phyloP scores from a whole-genome alignment of 2,888 invertebrate genomes.

The Scelioninae gen. 1 region DNA sequence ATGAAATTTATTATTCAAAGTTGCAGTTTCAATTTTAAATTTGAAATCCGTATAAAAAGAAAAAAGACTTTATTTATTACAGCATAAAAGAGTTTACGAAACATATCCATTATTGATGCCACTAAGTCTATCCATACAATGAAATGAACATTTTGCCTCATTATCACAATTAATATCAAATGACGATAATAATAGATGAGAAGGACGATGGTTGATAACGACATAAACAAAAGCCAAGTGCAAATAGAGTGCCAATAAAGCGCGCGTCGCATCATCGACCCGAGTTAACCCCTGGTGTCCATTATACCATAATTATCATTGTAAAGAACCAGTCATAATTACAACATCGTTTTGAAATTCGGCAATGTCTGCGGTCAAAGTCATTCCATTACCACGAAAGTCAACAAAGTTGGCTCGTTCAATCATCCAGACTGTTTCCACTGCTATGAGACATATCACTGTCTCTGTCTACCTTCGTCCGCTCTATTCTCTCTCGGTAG shows the following conservation, averaged over 20 bases:
- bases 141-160: neutral
- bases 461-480: neutral
- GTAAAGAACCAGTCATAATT: slow-evolving; percentile 14
- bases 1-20: no score
- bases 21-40: no score
- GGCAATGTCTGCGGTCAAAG: slow-evolving; percentile 19
- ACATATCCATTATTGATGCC: no score
- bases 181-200: slow-evolving; percentile 2
- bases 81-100: no score
- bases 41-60: no score
- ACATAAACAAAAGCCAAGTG: slow-evolving; percentile 12
- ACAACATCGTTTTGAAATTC: slow-evolving; percentile 13
- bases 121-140: neutral
- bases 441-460: neutral
- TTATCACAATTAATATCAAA: slow-evolving; percentile 1
- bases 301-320: slow-evolving; percentile 28
- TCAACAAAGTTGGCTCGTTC: slow-evolving; percentile 24
- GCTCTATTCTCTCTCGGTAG: neutral
- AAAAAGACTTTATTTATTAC: no score
- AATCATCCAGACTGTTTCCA: slow-evolving; percentile 3
- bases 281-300: slow-evolving; percentile 2
- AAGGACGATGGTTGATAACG: slow-evolving; percentile 6
- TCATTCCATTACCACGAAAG: slow-evolving; percentile 23
- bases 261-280: slow-evolving; percentile 5
- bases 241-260: slow-evolving; percentile 11